phyloP scores from a whole-genome alignment of 92 coral and sea anemone species.

The Galaxea fascicularis region DNA sequence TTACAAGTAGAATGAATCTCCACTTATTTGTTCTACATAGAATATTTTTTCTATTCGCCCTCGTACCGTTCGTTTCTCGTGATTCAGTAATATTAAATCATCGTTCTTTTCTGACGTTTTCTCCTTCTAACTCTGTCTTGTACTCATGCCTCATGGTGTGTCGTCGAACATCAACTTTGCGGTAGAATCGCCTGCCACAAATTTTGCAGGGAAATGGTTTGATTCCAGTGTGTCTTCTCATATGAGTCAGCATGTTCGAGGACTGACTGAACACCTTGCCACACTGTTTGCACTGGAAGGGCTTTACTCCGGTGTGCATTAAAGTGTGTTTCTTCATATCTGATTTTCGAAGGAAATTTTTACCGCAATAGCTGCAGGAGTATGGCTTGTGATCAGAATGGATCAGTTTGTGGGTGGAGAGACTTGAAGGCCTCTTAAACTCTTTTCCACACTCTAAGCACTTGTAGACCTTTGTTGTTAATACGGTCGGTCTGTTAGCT shows the following conservation, averaged over 20 bases:
- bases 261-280: constrained; percentile 94
- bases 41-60: not conserved
- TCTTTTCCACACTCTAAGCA: constrained; percentile 91
- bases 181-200: constrained; percentile 85
- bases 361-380: constrained; percentile 83
- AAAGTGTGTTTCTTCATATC: constrained; percentile 93
- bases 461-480: constrained; percentile 70
- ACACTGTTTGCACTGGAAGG: constrained; percentile 90
- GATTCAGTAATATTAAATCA: not conserved
- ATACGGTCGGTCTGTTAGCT: constrained; percentile 28
- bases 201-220: constrained; percentile 89
- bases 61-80: not conserved
- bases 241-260: constrained; percentile 88
- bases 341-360: constrained; percentile 88
- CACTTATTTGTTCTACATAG: no score
- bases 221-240: constrained; percentile 88
- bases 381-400: constrained; percentile 93
- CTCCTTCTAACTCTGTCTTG: constrained; percentile 52
- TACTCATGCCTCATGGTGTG: constrained; percentile 88
- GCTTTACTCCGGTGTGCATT: constrained; percentile 94
- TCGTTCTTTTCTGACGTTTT: not conserved
- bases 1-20: not conserved
- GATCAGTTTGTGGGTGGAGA: constrained; percentile 86
- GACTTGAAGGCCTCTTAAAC: constrained; percentile 89
- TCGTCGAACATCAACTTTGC: constrained; percentile 88